phyloP scores from a whole-genome alignment of 2,797 vertebrate genomes.

The Poecilia gillii region DNA sequence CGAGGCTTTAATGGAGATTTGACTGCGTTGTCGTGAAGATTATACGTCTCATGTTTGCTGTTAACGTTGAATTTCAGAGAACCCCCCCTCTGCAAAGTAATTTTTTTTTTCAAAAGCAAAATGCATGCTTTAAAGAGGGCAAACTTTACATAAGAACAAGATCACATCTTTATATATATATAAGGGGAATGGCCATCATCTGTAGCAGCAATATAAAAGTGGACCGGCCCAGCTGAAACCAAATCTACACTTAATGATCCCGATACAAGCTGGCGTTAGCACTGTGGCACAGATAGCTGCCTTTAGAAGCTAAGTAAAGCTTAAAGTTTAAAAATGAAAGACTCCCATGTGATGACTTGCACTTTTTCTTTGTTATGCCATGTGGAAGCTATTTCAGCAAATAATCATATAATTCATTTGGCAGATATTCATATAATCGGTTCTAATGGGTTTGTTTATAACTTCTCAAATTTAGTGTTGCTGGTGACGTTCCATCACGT shows the following conservation, averaged over 20 bases:
- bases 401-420: not conserved
- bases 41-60: not conserved
- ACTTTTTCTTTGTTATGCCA: not conserved
- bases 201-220: not conserved
- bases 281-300: not conserved
- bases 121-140: not conserved
- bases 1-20: not conserved
- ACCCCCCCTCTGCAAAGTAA: not conserved
- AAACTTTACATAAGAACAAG: not conserved
- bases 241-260: not conserved
- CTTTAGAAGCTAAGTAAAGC: not conserved
- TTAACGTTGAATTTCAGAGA: not conserved
- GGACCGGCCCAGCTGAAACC: not conserved
- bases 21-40: constrained; percentile 9
- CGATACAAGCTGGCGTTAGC: not conserved
- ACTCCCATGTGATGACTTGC: not conserved
- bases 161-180: not conserved
- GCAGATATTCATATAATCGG: not conserved
- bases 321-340: not conserved
- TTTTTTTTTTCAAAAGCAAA: not conserved
- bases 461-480: not conserved
- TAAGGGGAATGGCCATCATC: not conserved
- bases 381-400: not conserved
- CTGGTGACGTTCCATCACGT: not conserved
- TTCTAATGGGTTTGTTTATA: not conserved